These are phyloP conservation scores for Drosophila multiciliata DNA, from an alignment of 2,888 invertebrate genomes.

Conservation along the genomic window DNA sequence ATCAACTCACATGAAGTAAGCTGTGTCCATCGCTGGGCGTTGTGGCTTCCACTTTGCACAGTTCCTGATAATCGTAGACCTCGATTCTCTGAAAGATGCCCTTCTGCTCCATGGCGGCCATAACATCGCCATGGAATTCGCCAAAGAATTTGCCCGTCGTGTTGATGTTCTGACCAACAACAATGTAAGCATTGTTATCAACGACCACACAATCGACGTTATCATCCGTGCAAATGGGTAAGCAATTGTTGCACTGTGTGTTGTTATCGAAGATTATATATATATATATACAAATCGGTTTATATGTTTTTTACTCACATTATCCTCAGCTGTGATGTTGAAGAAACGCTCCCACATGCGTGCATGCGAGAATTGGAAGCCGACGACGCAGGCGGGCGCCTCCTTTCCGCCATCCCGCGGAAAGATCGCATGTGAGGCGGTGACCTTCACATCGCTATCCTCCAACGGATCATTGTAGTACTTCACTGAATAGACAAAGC, in stretches of 20 bases:
- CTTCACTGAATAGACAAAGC: conserved; percentile 92
- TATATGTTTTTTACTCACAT: conserved; percentile 74
- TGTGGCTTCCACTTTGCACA: conserved; percentile 87
- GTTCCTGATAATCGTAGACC: conserved; percentile 94
- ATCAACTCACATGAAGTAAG: conserved; percentile 76
- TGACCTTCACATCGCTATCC: conserved; percentile 88
- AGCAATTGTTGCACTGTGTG: conserved; percentile 85
- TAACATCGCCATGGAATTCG: conserved; percentile 89
- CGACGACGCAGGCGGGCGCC: conserved; percentile 95
- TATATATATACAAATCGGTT: background rate
- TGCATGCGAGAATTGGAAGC: conserved; percentile 92
- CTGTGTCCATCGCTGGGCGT: conserved; percentile 79
- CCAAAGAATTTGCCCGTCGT: conserved; percentile 95
- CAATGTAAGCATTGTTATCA: conserved; percentile 95
- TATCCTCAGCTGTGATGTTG: conserved; percentile 87
- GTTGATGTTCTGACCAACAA: conserved; percentile 88
- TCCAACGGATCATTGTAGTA: conserved; percentile 85
- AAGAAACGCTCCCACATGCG: conserved; percentile 89
- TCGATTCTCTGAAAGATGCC: conserved; percentile 90
- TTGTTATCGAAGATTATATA: background rate
- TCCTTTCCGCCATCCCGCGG: conserved; percentile 90
- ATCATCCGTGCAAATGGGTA: conserved; percentile 87
- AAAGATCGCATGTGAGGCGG: conserved; percentile 93
- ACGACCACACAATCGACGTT: conserved; percentile 93
- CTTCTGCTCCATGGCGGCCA: conserved; percentile 90